Conservation (phyloP, 2,797 vertebrate species). For the Coreius guichenoti region DNA sequence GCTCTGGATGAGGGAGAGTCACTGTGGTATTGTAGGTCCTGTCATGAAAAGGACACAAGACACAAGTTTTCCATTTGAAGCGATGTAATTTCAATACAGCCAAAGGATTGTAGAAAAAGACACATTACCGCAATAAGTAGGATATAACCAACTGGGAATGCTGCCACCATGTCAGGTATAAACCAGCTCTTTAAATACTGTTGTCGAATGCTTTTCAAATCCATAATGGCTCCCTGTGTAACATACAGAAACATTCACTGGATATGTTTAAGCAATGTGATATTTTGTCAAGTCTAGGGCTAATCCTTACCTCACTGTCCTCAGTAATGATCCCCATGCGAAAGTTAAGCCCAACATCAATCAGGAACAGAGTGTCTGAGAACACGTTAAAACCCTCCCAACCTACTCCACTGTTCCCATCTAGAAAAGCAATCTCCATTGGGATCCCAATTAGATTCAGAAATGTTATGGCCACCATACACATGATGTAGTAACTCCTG, state of each 20-base stretch:
- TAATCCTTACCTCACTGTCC: slow-evolving; percentile 76
- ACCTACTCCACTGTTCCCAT: slow-evolving; percentile 72
- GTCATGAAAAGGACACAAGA: slow-evolving; percentile 7
- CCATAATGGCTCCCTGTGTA: slow-evolving; percentile 78
- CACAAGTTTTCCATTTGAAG: not conserved
- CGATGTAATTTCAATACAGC: not conserved
- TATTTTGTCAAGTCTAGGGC: not conserved
- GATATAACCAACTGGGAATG: slow-evolving; percentile 83
- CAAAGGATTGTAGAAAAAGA: slow-evolving; percentile 10
- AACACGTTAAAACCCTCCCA: slow-evolving; percentile 83
- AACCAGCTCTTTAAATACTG: slow-evolving; percentile 82
- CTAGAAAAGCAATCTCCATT: slow-evolving; percentile 83
- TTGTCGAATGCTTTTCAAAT: slow-evolving; percentile 78
- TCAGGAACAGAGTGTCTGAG: slow-evolving; percentile 81
- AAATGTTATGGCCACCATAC: slow-evolving; percentile 82
- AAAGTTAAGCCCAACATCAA: slow-evolving; percentile 82
- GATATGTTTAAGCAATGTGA: not conserved
- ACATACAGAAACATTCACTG: slow-evolving; percentile 36
- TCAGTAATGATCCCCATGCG: slow-evolving; percentile 81
- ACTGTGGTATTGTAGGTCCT: slow-evolving; percentile 76
- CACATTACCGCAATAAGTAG: slow-evolving; percentile 79
- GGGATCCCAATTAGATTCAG: slow-evolving; percentile 83
- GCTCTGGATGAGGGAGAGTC: slow-evolving; percentile 76
- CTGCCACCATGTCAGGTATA: slow-evolving; percentile 80
- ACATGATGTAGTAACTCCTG: slow-evolving; percentile 84